phyloP scores from a whole-genome alignment of 2,888 invertebrate species.

The Patella depressa region DNA sequence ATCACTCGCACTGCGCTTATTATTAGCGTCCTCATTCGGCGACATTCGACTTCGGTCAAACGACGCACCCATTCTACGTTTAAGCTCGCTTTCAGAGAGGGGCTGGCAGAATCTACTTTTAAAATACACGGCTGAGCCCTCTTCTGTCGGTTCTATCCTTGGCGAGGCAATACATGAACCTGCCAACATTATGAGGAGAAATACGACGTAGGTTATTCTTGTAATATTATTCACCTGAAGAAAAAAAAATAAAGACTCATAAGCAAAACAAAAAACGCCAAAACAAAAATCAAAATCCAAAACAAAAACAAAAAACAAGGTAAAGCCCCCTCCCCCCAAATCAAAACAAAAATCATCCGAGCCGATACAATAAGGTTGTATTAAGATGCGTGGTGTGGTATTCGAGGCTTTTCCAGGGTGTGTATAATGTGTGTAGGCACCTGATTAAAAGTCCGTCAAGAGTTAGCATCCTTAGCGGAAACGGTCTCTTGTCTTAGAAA shows the following conservation, averaged over 20 bases:
- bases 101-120: conserved; percentile 44
- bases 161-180: conserved; percentile 41
- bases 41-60: conserved; percentile 56
- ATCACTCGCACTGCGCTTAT: conserved; percentile 39
- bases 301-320: too few species aligned
- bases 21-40: conserved; percentile 36
- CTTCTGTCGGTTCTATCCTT: conserved; percentile 34
- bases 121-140: conserved; percentile 35
- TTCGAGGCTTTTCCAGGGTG: too few species aligned
- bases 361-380: too few species aligned
- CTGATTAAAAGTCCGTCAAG: too few species aligned
- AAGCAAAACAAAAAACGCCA: too few species aligned
- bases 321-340: too few species aligned
- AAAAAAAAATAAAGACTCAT: background rate
- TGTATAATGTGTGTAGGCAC: too few species aligned
- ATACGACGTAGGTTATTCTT: conserved; percentile 39
- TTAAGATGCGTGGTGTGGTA: too few species aligned
- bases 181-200: conserved; percentile 41
- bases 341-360: too few species aligned
- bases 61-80: conserved; percentile 46
- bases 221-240: conserved; percentile 45
- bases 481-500: too few species aligned
- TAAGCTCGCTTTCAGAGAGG: conserved; percentile 45
- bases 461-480: too few species aligned
- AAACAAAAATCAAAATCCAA: too few species aligned